Conservation (phyloP, 2,797 vertebrate genomes). For the Gouania willdenowi region DNA sequence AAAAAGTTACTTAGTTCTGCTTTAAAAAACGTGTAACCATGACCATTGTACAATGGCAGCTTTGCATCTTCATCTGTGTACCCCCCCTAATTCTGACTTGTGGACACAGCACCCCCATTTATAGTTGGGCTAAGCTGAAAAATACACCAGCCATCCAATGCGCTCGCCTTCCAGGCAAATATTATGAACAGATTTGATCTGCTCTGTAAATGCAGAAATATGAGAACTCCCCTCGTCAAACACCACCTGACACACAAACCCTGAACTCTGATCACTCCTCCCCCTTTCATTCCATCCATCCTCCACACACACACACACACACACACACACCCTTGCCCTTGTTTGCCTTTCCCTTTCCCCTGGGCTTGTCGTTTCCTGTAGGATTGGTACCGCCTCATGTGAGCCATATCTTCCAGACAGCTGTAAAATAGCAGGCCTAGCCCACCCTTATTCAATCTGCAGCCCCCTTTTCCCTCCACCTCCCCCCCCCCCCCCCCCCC, state of each 20-base stretch:
- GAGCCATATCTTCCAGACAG: constrained; percentile 79
- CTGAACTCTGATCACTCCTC: constrained; percentile 56
- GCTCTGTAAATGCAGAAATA: constrained; percentile 60
- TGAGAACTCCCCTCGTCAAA: constrained; percentile 62
- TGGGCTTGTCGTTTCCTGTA: constrained; percentile 77
- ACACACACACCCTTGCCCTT: constrained; percentile 70
- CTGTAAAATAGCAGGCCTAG: constrained; percentile 72
- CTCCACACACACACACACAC: constrained; percentile 9
- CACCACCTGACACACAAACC: constrained; percentile 69
- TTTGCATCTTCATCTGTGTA: constrained; percentile 5
- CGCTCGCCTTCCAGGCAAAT: constrained; percentile 46
- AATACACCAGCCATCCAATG: constrained; percentile 29
- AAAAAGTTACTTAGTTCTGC: no score
- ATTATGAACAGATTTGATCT: constrained; percentile 65
- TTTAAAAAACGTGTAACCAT: no score
- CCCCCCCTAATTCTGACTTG: constrained; percentile 6
- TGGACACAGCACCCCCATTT: constrained; percentile 4
- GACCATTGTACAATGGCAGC: no score
- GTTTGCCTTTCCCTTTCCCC: constrained; percentile 81
- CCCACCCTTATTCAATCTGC: constrained; percentile 45
- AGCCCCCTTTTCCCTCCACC: constrained; percentile 32
- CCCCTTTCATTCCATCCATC: constrained; percentile 51
- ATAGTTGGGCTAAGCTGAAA: constrained; percentile 1
- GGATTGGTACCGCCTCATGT: constrained; percentile 77
- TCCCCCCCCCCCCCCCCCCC: constrained; percentile 42